Evolutionary conservation across 2,113 vertebrate species (phyloP).

Genomic region (Oryzias celebensis): DNA sequence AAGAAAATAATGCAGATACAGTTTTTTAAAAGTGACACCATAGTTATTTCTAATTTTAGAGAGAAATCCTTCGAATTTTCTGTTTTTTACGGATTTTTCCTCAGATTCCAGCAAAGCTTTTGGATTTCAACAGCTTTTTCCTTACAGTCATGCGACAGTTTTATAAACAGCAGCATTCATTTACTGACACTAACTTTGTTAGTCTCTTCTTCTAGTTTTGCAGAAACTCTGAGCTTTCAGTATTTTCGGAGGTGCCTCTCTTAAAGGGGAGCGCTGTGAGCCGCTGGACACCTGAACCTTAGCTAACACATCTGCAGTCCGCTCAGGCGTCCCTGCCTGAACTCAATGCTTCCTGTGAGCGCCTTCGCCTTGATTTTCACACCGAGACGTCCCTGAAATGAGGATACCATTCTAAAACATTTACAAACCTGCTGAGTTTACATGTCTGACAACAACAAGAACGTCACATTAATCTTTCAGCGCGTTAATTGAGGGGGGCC

Average conservation of each 20-base stretch:
- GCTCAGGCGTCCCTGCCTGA: slow-evolving; percentile 10
- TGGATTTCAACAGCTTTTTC: too few species aligned
- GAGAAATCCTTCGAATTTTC: too few species aligned
- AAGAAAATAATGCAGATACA: too few species aligned
- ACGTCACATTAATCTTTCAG: slow-evolving; percentile 65
- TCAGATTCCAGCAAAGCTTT: too few species aligned
- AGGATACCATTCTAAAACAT: slow-evolving; percentile 64
- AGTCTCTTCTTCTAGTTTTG: too few species aligned
- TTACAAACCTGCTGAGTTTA: slow-evolving; percentile 62
- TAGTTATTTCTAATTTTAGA: too few species aligned
- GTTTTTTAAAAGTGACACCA: too few species aligned
- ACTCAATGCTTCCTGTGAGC: background rate
- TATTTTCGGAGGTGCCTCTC: background rate
- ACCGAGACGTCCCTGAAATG: slow-evolving; percentile 34
- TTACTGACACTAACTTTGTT: too few species aligned
- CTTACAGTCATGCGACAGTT: too few species aligned
- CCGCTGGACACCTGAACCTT: slow-evolving; percentile 23
- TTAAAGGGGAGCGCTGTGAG: slow-evolving; percentile 18
- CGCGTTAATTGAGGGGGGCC: slow-evolving; percentile 56
- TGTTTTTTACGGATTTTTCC: too few species aligned
- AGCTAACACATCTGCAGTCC: background rate
- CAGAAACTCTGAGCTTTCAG: too few species aligned
- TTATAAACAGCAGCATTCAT: too few species aligned
- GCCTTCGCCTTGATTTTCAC: slow-evolving; percentile 12
- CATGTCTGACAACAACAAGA: slow-evolving; percentile 58